These are phyloP conservation scores for Drosophila sp. DNA, from an alignment of 1,140 invertebrate genomes.

Conservation along the genomic window DNA sequence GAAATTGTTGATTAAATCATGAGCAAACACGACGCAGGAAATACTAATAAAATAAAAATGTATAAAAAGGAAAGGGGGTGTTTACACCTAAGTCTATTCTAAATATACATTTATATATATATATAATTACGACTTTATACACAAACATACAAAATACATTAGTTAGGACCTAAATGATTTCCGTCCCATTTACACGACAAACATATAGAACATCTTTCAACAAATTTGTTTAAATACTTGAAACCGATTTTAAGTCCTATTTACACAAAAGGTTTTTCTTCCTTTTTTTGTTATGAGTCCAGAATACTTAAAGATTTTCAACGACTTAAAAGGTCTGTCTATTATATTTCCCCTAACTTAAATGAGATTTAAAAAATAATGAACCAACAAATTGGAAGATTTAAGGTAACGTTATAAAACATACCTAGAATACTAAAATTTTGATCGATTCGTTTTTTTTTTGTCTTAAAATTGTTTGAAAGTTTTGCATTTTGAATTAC, in stretches of 20 bases:
- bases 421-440: neutral
- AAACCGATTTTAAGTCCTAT: slow-evolving; percentile 8
- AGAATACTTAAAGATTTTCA: neutral
- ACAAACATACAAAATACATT: slow-evolving; percentile 52
- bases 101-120: slow-evolving; percentile 32
- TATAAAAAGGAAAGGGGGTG: slow-evolving; percentile 55
- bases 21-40: slow-evolving; percentile 42
- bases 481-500: neutral
- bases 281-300: neutral
- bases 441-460: too few species aligned
- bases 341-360: neutral
- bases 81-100: slow-evolving; percentile 51
- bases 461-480: neutral
- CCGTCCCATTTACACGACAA: neutral
- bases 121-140: slow-evolving; percentile 70
- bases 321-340: neutral
- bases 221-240: neutral
- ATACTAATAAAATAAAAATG: slow-evolving; percentile 45
- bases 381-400: neutral
- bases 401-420: neutral
- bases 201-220: neutral
- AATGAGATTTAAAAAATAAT: neutral
- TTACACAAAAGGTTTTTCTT: neutral
- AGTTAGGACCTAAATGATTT: slow-evolving; percentile 19
- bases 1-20: slow-evolving; percentile 69